These are phyloP conservation scores for Torymus aiolomorphi DNA, from an alignment of 2,888 invertebrate genomes.

Conservation along the genomic window DNA sequence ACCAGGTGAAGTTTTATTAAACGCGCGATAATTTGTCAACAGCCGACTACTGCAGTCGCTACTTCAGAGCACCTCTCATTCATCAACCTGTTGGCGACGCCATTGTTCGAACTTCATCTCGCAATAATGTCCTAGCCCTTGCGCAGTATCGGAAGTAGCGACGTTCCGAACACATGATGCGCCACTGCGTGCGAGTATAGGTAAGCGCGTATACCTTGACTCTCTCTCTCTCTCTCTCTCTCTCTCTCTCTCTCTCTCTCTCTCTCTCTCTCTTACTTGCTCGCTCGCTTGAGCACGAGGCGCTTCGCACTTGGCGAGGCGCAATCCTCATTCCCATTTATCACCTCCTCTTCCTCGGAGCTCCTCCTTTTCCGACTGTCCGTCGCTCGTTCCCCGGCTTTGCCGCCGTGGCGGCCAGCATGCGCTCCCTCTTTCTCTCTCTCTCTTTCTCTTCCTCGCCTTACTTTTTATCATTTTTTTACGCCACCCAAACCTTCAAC, in stretches of 20 bases:
- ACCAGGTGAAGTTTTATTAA: too few relatives aligned
- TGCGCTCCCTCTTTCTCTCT: conserved; percentile 37
- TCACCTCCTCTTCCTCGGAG: conserved; percentile 67
- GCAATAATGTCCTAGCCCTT: not conserved
- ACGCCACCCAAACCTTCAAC: conserved; percentile 62
- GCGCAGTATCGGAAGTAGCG: conserved; percentile 5
- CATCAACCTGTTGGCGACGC: not conserved
- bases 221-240: not conserved
- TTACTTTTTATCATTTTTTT: conserved; percentile 55
- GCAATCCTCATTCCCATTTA: conserved; percentile 74
- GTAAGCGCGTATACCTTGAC: not conserved
- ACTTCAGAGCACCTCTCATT: not conserved
- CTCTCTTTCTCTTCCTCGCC: conserved; percentile 54
- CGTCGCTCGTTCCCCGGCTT: conserved; percentile 43
- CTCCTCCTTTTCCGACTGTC: conserved; percentile 48
- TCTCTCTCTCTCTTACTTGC: not conserved
- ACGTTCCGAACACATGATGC: conserved; percentile 4
- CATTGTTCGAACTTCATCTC: not conserved
- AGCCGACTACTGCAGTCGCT: too few relatives aligned
- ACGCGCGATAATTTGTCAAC: too few relatives aligned
- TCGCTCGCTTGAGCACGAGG: too few relatives aligned
- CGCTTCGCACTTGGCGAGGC: conserved; percentile 64
- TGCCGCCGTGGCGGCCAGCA: not conserved
- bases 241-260: too few relatives aligned
- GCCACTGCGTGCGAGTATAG: not conserved